Conservation (phyloP, 2,797 vertebrate genomes). For the Sardinella longiceps region DNA sequence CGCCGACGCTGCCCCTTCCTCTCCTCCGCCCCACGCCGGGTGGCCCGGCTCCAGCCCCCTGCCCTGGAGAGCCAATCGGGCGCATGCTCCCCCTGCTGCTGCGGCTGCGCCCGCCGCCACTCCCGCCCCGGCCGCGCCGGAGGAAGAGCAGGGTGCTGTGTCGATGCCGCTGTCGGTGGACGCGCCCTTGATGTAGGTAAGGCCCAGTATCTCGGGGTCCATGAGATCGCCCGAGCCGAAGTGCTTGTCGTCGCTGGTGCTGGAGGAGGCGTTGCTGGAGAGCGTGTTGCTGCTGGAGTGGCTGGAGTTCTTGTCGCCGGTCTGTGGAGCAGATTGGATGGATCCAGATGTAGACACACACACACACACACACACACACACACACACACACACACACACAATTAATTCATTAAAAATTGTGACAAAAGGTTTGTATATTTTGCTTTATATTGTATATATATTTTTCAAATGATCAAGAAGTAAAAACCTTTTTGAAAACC, state of each 20-base stretch:
- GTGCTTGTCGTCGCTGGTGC: slow-evolving; percentile 92
- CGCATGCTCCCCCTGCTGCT: slow-evolving; percentile 70
- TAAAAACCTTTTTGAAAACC: neutral
- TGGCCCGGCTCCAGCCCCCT: slow-evolving; percentile 64
- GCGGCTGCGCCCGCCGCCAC: slow-evolving; percentile 68
- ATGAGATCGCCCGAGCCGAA: slow-evolving; percentile 93
- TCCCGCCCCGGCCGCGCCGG: slow-evolving; percentile 70
- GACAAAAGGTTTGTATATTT: neutral
- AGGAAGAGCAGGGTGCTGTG: slow-evolving; percentile 84
- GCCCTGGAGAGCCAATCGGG: slow-evolving; percentile 73
- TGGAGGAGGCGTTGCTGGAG: slow-evolving; percentile 92
- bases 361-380: neutral
- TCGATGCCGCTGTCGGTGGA: slow-evolving; percentile 97
- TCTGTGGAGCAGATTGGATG: slow-evolving; percentile 65
- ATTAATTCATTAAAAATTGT: neutral
- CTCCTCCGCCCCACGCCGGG: slow-evolving; percentile 65
- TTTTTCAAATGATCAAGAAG: neutral
- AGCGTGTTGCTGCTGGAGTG: slow-evolving; percentile 96
- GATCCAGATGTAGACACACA: neutral
- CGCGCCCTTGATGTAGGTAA: slow-evolving; percentile 93
- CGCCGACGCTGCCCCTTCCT: slow-evolving; percentile 62
- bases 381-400: neutral
- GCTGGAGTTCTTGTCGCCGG: slow-evolving; percentile 90
- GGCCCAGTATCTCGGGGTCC: slow-evolving; percentile 90
- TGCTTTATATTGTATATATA: too few species aligned